Conservation (phyloP, 2,113 vertebrate species). For the Andinoacara biseriatus region DNA sequence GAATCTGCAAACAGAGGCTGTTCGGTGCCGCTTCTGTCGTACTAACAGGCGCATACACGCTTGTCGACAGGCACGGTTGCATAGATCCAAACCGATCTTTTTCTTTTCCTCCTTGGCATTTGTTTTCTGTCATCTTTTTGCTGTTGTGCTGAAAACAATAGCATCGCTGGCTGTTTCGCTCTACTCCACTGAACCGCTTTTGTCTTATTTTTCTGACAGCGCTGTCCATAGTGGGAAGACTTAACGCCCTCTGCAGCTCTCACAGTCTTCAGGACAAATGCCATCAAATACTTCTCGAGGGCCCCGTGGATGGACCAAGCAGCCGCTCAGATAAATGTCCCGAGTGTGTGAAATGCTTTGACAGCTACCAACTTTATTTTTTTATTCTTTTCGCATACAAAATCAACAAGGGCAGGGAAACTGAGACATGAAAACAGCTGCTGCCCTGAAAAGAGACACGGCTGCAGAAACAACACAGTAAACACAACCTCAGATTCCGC, state of each 20-base stretch:
- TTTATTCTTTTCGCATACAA: rapidly evolving
- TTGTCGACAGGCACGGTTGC: background rate
- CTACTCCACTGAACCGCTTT: background rate
- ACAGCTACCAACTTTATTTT: background rate
- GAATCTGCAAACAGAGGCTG: background rate
- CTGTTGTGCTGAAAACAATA: background rate
- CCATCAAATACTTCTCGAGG: background rate
- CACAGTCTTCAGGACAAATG: conserved; percentile 7
- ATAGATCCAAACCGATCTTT: background rate
- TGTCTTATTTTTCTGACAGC: conserved; percentile 33
- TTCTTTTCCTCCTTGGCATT: background rate
- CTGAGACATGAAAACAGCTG: background rate
- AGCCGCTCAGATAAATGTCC: conserved; percentile 1
- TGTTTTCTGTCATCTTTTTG: background rate
- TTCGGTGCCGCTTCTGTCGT: background rate
- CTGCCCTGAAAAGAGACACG: background rate
- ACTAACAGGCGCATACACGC: background rate
- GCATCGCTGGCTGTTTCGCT: background rate
- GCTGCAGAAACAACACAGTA: background rate
- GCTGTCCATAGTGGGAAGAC: background rate
- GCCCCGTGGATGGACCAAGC: background rate
- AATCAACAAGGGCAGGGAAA: background rate
- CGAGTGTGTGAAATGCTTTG: conserved; percentile 9
- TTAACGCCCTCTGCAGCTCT: conserved; percentile 2
- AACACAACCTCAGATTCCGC: background rate